These are phyloP conservation scores for Esox lucius DNA, from an alignment of 2,797 vertebrate species.

Conservation along the genomic window DNA sequence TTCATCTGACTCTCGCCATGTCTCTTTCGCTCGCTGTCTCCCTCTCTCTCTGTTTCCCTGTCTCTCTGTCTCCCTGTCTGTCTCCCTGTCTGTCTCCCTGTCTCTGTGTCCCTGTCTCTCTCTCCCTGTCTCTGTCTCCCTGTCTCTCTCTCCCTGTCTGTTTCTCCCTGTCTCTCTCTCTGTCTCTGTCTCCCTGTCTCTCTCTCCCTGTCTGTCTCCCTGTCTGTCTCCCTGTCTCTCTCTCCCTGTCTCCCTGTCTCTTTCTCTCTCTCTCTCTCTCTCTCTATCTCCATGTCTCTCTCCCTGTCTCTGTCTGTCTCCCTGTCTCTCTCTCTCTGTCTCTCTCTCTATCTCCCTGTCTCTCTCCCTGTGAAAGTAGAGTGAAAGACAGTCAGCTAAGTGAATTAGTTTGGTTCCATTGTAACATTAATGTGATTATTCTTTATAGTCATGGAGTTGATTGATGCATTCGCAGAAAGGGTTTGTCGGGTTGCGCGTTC, in stretches of 20 bases:
- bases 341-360: constrained; percentile 15
- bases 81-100: too few relatives aligned
- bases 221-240: constrained; percentile 30
- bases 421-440: too few relatives aligned
- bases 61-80: too few relatives aligned
- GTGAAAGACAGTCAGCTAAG: constrained; percentile 6
- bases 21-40: too few relatives aligned
- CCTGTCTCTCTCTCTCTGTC: background rate
- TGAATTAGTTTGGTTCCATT: background rate
- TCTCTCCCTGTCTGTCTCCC: constrained; percentile 16
- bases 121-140: background rate
- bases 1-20: too few relatives aligned
- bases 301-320: constrained; percentile 11
- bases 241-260: background rate
- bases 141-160: background rate
- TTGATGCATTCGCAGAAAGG: too few relatives aligned
- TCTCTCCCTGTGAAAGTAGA: constrained; percentile 10
- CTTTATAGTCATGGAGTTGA: too few relatives aligned
- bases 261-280: too few relatives aligned
- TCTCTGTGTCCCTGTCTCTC: constrained; percentile 34
- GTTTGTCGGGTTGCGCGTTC: too few relatives aligned
- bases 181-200: background rate
- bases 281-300: too few relatives aligned
- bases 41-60: too few relatives aligned
- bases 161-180: constrained; percentile 12